These are phyloP conservation scores for Ericerus pela DNA, from an alignment of 1,140 invertebrate species.

Conservation along the genomic window DNA sequence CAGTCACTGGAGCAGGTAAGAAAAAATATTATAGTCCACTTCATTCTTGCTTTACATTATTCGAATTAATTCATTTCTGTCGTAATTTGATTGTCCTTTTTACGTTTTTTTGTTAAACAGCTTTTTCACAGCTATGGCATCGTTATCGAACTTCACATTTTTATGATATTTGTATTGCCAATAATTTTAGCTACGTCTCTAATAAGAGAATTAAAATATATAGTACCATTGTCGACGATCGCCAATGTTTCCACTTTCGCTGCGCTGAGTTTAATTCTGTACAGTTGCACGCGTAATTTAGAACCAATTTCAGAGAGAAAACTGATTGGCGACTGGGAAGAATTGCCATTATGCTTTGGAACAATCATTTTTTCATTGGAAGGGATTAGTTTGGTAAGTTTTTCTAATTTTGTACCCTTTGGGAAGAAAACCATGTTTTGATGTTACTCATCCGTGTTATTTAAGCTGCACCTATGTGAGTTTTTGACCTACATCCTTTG, in stretches of 20 bases:
- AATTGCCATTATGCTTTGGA: constrained; percentile 67
- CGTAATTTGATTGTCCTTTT: background rate
- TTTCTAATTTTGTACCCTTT: no score
- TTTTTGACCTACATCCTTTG: no score
- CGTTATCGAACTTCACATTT: constrained; percentile 42
- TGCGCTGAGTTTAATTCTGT: constrained; percentile 65
- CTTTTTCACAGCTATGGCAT: constrained; percentile 45
- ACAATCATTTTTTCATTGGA: constrained; percentile 78
- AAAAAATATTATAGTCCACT: background rate
- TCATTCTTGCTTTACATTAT: background rate
- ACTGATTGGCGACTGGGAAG: constrained; percentile 36
- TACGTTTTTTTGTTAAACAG: constrained; percentile 31
- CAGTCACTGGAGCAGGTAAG: constrained; percentile 21
- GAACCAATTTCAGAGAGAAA: constrained; percentile 18
- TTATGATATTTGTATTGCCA: constrained; percentile 56
- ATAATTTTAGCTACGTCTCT: constrained; percentile 54
- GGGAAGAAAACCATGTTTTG: no score
- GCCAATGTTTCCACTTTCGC: constrained; percentile 60
- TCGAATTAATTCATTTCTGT: background rate
- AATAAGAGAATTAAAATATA: constrained; percentile 66
- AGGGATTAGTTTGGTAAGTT: constrained; percentile 59
- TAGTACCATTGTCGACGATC: constrained; percentile 71
- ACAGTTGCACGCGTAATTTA: constrained; percentile 36
- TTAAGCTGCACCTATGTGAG: no score
- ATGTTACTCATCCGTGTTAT: no score